Evolutionary conservation across 2,888 invertebrate species (phyloP).

Genomic region (Amphimallon solstitiale): DNA sequence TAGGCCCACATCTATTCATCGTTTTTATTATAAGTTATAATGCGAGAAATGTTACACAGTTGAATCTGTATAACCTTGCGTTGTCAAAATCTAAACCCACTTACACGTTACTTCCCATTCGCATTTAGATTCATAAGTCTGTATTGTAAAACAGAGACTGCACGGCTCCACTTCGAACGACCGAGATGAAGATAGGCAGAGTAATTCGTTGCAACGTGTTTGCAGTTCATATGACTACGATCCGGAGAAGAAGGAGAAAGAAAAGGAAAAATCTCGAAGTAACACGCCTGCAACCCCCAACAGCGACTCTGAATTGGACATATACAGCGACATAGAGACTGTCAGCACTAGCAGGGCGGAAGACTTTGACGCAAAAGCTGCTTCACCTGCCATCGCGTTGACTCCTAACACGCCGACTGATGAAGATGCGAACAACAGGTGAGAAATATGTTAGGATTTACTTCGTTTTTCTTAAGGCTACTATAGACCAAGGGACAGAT

Average conservation of each 20-base stretch:
- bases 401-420: constrained; percentile 58
- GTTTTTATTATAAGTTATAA: no score
- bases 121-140: no score
- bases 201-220: constrained; percentile 54
- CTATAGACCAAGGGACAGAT: no score
- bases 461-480: background rate
- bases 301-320: constrained; percentile 64
- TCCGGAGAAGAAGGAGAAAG: constrained; percentile 41
- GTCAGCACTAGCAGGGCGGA: constrained; percentile 59
- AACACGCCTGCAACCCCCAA: constrained; percentile 44
- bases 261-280: constrained; percentile 47
- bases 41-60: no score
- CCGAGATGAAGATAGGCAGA: constrained; percentile 50
- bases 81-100: no score
- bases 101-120: no score
- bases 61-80: no score
- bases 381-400: constrained; percentile 53
- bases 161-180: constrained; percentile 9
- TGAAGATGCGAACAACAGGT: constrained; percentile 59
- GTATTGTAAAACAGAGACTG: background rate
- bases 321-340: constrained; percentile 72
- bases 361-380: constrained; percentile 43
- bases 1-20: no score
- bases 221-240: constrained; percentile 42
- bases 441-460: no score